Evolutionary conservation across 2,888 invertebrate species (phyloP).

Genomic region (Eumerus sabulonum): DNA sequence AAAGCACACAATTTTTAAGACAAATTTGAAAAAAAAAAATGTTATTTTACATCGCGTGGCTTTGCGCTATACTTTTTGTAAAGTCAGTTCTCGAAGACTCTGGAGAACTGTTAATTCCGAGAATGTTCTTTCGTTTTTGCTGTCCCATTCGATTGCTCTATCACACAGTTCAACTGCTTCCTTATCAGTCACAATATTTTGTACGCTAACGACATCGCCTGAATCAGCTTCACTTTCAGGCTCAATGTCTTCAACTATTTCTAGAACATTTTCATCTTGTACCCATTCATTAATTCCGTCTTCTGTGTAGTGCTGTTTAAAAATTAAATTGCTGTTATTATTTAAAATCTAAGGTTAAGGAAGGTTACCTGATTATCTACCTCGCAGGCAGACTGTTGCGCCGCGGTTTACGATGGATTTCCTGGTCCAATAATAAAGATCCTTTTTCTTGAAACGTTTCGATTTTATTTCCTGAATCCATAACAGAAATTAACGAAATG

Average conservation of each 20-base stretch:
- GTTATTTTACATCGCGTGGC: slow-evolving; percentile 9
- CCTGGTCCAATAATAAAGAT: no score
- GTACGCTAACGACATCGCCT: slow-evolving; percentile 7
- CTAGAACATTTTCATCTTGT: not conserved
- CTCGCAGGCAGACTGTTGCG: slow-evolving; percentile 3
- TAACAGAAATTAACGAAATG: no score
- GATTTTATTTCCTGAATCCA: no score
- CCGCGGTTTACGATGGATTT: no score
- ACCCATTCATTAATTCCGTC: slow-evolving; percentile 5
- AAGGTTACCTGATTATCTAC: slow-evolving; percentile 6
- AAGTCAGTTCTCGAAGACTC: not conserved
- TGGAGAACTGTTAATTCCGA: slow-evolving; percentile 10
- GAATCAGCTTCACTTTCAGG: slow-evolving; percentile 13
- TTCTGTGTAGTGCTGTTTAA: slow-evolving; percentile 1
- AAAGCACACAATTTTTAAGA: not conserved
- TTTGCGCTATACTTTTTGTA: slow-evolving; percentile 15
- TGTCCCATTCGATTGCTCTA: slow-evolving; percentile 19
- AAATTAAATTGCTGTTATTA: not conserved
- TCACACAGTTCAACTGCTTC: slow-evolving; percentile 14
- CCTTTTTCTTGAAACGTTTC: no score
- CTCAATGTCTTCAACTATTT: not conserved
- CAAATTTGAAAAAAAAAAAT: not conserved
- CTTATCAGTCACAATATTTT: slow-evolving; percentile 15
- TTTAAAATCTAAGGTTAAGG: not conserved
- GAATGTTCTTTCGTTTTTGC: slow-evolving; percentile 10